phyloP scores from a whole-genome alignment of 2,113 vertebrate species.

The Lathamus discolor region DNA sequence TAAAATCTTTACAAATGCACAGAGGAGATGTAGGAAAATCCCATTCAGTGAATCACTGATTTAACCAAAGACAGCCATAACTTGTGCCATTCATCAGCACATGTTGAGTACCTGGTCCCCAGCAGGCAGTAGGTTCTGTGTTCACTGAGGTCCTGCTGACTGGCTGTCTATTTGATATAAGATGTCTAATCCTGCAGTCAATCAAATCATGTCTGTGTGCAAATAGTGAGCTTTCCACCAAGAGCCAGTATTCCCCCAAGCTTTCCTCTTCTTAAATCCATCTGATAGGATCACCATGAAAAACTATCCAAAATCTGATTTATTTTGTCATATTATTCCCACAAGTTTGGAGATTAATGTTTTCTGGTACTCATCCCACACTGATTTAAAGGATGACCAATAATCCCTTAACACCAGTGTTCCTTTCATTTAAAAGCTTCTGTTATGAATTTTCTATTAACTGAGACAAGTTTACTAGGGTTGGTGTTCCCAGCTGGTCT shows the following conservation, averaged over 20 bases:
- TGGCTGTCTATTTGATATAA: not conserved
- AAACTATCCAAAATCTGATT: not conserved
- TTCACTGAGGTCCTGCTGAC: not conserved
- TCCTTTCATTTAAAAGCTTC: not conserved
- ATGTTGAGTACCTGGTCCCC: not conserved
- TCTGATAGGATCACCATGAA: not conserved
- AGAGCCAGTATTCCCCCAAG: not conserved
- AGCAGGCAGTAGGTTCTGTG: not conserved
- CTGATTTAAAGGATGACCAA: conserved; percentile 25
- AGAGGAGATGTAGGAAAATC: not conserved
- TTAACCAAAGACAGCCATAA: not conserved
- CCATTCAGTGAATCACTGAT: not conserved
- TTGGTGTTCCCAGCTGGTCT: not conserved
- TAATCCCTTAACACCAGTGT: conserved; percentile 9
- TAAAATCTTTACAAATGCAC: not conserved
- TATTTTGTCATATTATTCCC: not conserved
- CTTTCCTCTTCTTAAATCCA: not conserved
- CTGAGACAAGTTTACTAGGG: not conserved
- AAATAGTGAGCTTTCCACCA: not conserved
- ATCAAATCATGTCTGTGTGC: not conserved
- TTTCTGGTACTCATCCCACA: conserved; percentile 27
- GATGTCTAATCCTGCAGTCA: not conserved
- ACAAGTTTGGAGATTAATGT: not conserved
- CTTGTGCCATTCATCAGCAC: not conserved
- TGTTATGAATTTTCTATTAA: not conserved